Conservation (phyloP, 92 coral and sea anemone species). For the Pocillopora meandrina region DNA sequence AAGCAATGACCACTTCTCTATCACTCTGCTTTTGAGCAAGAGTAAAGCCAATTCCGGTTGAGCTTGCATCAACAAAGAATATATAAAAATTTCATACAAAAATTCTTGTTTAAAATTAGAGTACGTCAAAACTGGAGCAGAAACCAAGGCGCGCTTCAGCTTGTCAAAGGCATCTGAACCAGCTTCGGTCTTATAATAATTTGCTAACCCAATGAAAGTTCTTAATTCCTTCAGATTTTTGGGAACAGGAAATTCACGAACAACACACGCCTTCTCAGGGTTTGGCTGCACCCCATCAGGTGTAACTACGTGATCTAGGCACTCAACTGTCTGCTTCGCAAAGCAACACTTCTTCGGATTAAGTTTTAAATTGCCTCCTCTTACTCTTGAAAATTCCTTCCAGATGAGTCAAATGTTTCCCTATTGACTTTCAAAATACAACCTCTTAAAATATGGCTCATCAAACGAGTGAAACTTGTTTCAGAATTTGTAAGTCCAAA, state of each 20-base stretch:
- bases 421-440: slow-evolving; percentile 12
- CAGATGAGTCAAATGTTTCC: slow-evolving; percentile 7
- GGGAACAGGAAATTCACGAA: slow-evolving; percentile 29
- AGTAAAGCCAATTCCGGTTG: too few species aligned
- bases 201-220: slow-evolving; percentile 5
- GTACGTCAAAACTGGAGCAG: slow-evolving; percentile 11
- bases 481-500: too few species aligned
- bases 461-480: too few species aligned
- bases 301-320: too few species aligned
- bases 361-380: background rate
- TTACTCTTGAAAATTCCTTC: slow-evolving; percentile 32
- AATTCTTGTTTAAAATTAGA: slow-evolving; percentile 17
- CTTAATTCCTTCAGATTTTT: slow-evolving; percentile 4
- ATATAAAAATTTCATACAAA: background rate
- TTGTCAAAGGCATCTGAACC: slow-evolving; percentile 26
- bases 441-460: too few species aligned
- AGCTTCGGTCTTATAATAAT: slow-evolving; percentile 26
- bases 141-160: slow-evolving; percentile 24
- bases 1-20: slow-evolving; percentile 45
- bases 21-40: slow-evolving; percentile 6
- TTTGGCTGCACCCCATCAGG: slow-evolving; percentile 25
- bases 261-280: slow-evolving; percentile 27
- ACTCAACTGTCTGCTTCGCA: background rate
- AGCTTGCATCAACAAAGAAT: too few species aligned
- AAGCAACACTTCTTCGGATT: slow-evolving; percentile 2